Conservation (phyloP, 1,140 invertebrate genomes). For the Bradysia coprophila region DNA sequence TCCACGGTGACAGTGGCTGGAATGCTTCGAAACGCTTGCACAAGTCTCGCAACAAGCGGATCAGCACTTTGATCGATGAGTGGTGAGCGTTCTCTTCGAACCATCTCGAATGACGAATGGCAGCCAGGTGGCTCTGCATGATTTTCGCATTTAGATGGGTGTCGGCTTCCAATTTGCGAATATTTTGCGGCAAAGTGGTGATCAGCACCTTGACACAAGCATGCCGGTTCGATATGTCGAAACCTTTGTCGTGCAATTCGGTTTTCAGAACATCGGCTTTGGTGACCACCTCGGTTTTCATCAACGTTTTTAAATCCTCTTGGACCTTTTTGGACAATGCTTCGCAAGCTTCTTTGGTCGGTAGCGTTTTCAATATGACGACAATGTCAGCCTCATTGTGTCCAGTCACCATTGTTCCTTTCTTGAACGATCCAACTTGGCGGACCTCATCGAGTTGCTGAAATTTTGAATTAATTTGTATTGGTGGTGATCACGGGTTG, state of each 20-base stretch:
- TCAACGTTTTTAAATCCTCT: slow-evolving; percentile 55
- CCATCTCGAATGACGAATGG: slow-evolving; percentile 90
- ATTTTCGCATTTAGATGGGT: slow-evolving; percentile 75
- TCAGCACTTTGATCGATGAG: slow-evolving; percentile 85
- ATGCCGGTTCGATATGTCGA: slow-evolving; percentile 62
- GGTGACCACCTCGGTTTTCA: slow-evolving; percentile 35
- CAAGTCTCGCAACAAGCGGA: slow-evolving; percentile 80
- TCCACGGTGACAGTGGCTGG: slow-evolving; percentile 84
- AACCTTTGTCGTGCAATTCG: slow-evolving; percentile 53
- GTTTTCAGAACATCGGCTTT: slow-evolving; percentile 40
- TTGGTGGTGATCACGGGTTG: neutral
- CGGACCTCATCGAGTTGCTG: slow-evolving; percentile 92
- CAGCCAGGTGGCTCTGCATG: slow-evolving; percentile 75
- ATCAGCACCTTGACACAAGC: slow-evolving; percentile 79
- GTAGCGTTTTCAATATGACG: slow-evolving; percentile 93
- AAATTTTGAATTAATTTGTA: too few species aligned
- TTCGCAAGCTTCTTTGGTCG: slow-evolving; percentile 87
- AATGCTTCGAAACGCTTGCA: slow-evolving; percentile 77
- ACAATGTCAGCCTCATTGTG: slow-evolving; percentile 93
- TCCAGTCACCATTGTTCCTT: slow-evolving; percentile 91
- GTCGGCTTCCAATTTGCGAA: slow-evolving; percentile 83
- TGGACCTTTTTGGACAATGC: slow-evolving; percentile 76
- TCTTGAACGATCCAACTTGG: slow-evolving; percentile 94
- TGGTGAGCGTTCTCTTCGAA: slow-evolving; percentile 98
- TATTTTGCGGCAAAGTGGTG: slow-evolving; percentile 82